Conservation (phyloP, 2,888 invertebrate species). For the Hipparchia semele region DNA sequence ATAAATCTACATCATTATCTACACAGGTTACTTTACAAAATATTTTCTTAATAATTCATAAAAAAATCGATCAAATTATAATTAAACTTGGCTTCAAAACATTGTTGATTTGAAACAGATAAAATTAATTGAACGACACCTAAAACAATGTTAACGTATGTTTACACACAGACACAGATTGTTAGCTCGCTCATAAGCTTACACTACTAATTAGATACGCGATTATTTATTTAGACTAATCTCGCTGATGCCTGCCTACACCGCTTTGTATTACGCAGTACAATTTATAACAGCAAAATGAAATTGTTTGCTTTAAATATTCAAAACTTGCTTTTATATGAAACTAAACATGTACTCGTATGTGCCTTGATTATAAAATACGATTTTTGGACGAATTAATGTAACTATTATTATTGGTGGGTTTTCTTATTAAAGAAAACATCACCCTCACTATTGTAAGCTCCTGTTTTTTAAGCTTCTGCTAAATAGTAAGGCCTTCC, state of each 20-base stretch:
- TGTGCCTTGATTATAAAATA: neutral
- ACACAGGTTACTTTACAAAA: neutral
- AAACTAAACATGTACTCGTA: no score
- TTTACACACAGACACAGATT: slow-evolving; percentile 24
- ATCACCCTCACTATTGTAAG: no score
- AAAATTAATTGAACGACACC: slow-evolving; percentile 5
- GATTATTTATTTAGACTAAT: slow-evolving; percentile 39
- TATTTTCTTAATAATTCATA: neutral
- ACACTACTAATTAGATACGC: slow-evolving; percentile 35
- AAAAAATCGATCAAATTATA: neutral
- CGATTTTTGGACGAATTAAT: neutral
- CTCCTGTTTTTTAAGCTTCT: no score
- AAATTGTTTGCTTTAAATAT: slow-evolving; percentile 33
- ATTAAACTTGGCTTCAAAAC: neutral
- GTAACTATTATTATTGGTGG: no score
- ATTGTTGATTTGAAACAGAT: slow-evolving; percentile 1
- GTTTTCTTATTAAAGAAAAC: no score
- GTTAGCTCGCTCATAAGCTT: slow-evolving; percentile 12
- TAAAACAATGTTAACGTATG: slow-evolving; percentile 20
- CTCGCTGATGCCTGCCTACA: slow-evolving; percentile 19
- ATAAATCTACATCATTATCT: no score
- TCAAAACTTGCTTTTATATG: slow-evolving; percentile 8
- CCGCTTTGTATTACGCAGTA: slow-evolving; percentile 21
- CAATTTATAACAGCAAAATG: slow-evolving; percentile 18
- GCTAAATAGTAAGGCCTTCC: no score